Percentiles rank a stretch among this genome's conserved stretches.
phyloP scores from a whole-genome alignment of 2,888 invertebrate genomes.

The Hemithea aestivaria region DNA sequence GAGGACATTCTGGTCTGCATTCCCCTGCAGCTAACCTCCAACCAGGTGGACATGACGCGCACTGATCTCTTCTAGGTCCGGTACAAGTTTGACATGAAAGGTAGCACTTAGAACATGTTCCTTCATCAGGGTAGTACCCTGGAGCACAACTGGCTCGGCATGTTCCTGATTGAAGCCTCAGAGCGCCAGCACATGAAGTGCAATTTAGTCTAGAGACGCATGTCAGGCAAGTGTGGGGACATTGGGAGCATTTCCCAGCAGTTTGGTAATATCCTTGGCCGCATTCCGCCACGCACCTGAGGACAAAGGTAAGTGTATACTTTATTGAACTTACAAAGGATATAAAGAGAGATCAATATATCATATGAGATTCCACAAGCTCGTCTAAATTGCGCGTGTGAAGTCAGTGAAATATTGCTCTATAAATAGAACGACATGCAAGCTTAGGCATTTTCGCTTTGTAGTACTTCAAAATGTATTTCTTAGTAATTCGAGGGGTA shows the following conservation, averaged over 20 bases:
- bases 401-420: too few relatives aligned
- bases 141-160: slow-evolving; percentile 88
- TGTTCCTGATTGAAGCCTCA: slow-evolving; percentile 89
- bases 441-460: too few relatives aligned
- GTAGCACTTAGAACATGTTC: slow-evolving; percentile 90
- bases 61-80: slow-evolving; percentile 90
- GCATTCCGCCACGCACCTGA: slow-evolving; percentile 87
- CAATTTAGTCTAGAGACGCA: slow-evolving; percentile 90
- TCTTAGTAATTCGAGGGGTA: too few relatives aligned
- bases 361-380: too few relatives aligned
- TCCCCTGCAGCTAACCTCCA: slow-evolving; percentile 91
- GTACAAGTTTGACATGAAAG: slow-evolving; percentile 91
- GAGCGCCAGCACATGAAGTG: slow-evolving; percentile 86
- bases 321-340: too few relatives aligned
- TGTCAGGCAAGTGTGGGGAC: slow-evolving; percentile 87
- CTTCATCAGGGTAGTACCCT: slow-evolving; percentile 92
- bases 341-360: too few relatives aligned
- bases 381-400: too few relatives aligned
- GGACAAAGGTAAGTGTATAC: too few relatives aligned
- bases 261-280: slow-evolving; percentile 87
- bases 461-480: too few relatives aligned
- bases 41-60: slow-evolving; percentile 88
- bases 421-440: too few relatives aligned
- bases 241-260: slow-evolving; percentile 85
- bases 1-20: slow-evolving; percentile 91